Conservation (phyloP, 2,888 invertebrate genomes). For the Dryobota labecula region DNA sequence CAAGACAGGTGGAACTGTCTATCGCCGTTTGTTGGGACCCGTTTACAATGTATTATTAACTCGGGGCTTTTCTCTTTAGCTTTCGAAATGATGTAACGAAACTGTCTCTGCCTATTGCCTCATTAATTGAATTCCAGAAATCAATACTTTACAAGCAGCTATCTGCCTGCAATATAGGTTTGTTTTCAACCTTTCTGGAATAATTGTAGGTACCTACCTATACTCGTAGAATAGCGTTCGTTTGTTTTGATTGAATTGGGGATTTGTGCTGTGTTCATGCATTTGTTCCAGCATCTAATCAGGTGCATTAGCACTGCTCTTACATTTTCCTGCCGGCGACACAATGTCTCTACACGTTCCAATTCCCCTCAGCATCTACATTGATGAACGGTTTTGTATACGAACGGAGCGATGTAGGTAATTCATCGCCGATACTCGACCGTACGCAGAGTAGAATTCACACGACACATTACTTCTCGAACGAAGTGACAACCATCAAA, state of each 20-base stretch:
- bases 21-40: slow-evolving; percentile 25
- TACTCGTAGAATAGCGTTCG: background rate
- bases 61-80: slow-evolving; percentile 16
- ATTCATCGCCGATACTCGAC: slow-evolving; percentile 25
- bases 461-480: slow-evolving; percentile 28
- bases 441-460: slow-evolving; percentile 32
- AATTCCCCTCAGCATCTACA: slow-evolving; percentile 43
- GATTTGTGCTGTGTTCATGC: background rate
- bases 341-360: slow-evolving; percentile 30
- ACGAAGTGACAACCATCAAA: slow-evolving; percentile 32
- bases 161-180: background rate
- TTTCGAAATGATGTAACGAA: slow-evolving; percentile 2
- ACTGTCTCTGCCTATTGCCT: background rate
- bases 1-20: slow-evolving; percentile 14
- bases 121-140: slow-evolving; percentile 12
- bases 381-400: slow-evolving; percentile 37
- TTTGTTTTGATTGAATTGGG: background rate
- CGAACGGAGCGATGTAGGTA: slow-evolving; percentile 17
- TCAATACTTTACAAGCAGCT: slow-evolving; percentile 1
- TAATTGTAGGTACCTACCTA: background rate
- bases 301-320: slow-evolving; percentile 7
- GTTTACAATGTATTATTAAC: slow-evolving; percentile 32
- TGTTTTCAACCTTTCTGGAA: background rate
- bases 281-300: background rate
- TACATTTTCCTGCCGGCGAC: background rate